phyloP scores from a whole-genome alignment of 2,888 invertebrate species.

The Sinodicranocentrus sp. region DNA sequence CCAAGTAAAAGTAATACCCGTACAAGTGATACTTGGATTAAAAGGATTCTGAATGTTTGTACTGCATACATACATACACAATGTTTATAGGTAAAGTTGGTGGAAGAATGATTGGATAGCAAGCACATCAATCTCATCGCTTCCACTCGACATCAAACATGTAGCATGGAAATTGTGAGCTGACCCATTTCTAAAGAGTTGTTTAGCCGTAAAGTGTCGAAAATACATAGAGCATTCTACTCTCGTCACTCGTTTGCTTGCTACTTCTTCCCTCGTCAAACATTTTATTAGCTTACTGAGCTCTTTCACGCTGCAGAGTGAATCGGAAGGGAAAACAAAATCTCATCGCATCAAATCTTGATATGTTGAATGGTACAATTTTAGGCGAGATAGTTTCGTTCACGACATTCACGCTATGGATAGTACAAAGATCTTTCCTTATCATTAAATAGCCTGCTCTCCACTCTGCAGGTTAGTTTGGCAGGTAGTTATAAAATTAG shows the following conservation, averaged over 20 bases:
- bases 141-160: slow-evolving; percentile 3
- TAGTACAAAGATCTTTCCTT: too few species aligned
- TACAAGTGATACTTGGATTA: too few species aligned
- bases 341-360: slow-evolving; percentile 1
- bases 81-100: too few species aligned
- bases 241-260: neutral
- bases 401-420: too few species aligned
- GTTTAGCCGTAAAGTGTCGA: neutral
- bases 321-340: slow-evolving; percentile 4
- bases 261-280: neutral
- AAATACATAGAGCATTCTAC: neutral
- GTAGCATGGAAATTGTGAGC: neutral
- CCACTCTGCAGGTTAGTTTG: neutral
- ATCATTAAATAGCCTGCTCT: too few species aligned
- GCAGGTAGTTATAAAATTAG: slow-evolving; percentile 26
- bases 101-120: neutral
- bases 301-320: neutral
- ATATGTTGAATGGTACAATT: neutral
- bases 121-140: neutral
- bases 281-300: neutral
- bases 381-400: too few species aligned
- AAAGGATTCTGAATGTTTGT: too few species aligned
- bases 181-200: neutral
- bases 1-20: too few species aligned
- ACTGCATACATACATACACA: too few species aligned